A percentile compares a stretch with the other conserved stretches of the same genome.
Conservation (phyloP, 2,888 invertebrate species). For the Perdita meconis region DNA sequence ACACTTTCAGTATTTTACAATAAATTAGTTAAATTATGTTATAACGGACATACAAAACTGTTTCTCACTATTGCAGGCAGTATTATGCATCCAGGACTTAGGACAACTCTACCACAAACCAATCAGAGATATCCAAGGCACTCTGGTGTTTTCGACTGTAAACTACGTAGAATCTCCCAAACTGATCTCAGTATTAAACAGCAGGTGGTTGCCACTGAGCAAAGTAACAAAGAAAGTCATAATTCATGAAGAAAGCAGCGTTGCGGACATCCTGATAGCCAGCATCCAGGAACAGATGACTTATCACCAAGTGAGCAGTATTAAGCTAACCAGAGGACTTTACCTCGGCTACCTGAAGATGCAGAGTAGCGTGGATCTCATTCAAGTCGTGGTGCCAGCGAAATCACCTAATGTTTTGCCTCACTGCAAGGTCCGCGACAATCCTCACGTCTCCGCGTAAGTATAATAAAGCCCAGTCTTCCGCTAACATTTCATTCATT, state of each 20-base stretch:
- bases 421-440: slow-evolving; percentile 95
- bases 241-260: slow-evolving; percentile 90
- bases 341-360: slow-evolving; percentile 98
- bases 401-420: slow-evolving; percentile 98
- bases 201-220: slow-evolving; percentile 95
- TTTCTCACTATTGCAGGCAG: slow-evolving; percentile 86
- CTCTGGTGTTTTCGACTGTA: slow-evolving; percentile 95
- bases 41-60: not conserved
- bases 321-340: slow-evolving; percentile 93
- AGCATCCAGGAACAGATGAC: slow-evolving; percentile 92
- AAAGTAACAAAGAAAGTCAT: slow-evolving; percentile 93
- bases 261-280: slow-evolving; percentile 93
- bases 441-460: slow-evolving; percentile 97
- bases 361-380: slow-evolving; percentile 97
- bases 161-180: slow-evolving; percentile 93
- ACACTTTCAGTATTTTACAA: no score
- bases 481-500: no score
- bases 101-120: slow-evolving; percentile 98
- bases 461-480: no score
- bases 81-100: slow-evolving; percentile 95
- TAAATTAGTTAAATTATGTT: not conserved
- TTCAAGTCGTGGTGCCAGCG: slow-evolving; percentile 96
- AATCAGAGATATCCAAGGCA: slow-evolving; percentile 94
- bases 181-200: slow-evolving; percentile 94
- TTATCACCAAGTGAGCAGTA: slow-evolving; percentile 92